Percentiles rank a stretch among this genome's conserved stretches.
Evolutionary conservation across 2,888 invertebrate species (phyloP).

Genomic region (Andrena flavipes): DNA sequence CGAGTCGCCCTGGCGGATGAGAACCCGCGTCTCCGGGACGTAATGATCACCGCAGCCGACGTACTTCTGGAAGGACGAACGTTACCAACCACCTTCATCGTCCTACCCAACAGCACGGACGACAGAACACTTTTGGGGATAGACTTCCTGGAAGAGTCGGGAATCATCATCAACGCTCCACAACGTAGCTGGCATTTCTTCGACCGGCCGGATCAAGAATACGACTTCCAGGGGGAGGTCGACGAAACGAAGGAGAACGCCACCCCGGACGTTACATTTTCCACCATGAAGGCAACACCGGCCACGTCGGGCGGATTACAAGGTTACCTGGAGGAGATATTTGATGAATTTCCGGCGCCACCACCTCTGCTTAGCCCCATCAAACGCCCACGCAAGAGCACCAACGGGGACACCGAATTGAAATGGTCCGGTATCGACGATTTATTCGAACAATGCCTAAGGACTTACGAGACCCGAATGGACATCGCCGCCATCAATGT

Average conservation of each 20-base stretch:
- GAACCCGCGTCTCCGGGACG: background rate
- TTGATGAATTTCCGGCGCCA: background rate
- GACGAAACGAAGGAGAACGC: background rate
- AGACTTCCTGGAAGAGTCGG: background rate
- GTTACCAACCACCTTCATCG: background rate
- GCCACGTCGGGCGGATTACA: background rate
- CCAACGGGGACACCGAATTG: background rate
- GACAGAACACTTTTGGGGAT: background rate
- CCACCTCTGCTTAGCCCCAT: background rate
- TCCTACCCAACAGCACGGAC: background rate
- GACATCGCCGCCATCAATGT: background rate
- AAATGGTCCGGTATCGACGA: background rate
- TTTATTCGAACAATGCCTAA: background rate
- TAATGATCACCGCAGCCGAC: background rate
- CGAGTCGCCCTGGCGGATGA: background rate
- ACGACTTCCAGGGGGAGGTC: background rate
- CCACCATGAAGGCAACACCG: background rate
- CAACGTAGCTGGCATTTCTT: conserved; percentile 10
- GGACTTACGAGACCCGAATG: background rate
- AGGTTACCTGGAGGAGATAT: background rate
- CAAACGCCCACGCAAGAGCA: background rate
- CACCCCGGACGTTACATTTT: background rate
- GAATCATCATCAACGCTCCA: background rate
- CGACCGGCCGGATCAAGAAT: background rate
- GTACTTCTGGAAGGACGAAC: background rate